A percentile compares a stretch with the other conserved stretches of the same genome.
Conservation (phyloP, 2,888 invertebrate species). For the Mesorhabditis sp. region DNA sequence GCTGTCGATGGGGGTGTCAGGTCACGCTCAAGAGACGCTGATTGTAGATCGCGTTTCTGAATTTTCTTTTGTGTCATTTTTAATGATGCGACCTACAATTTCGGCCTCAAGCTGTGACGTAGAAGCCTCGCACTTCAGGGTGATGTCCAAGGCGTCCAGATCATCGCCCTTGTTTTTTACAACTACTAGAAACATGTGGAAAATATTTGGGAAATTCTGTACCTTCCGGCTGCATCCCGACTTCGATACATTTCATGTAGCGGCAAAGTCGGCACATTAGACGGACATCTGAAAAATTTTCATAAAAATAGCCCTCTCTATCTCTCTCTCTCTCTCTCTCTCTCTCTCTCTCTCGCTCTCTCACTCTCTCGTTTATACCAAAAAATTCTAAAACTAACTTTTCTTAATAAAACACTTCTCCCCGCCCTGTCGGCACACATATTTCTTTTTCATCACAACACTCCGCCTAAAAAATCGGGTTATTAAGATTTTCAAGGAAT, state of each 20-base stretch:
- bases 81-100: not conserved
- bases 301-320: not conserved
- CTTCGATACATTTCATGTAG: not conserved
- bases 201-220: not conserved
- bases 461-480: slow-evolving; percentile 7
- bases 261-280: slow-evolving; percentile 1
- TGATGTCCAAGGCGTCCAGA: not conserved
- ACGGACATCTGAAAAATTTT: not conserved
- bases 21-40: not conserved
- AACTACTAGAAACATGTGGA: not conserved
- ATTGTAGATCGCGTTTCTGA: not conserved
- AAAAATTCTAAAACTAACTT: not conserved
- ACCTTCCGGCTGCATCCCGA: not conserved
- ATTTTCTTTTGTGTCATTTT: not conserved
- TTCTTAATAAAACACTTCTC: slow-evolving; percentile 22
- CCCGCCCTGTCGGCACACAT: slow-evolving; percentile 26
- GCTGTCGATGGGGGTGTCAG: not conserved
- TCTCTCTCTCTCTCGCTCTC: no score
- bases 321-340: not conserved
- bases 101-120: not conserved
- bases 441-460: slow-evolving; percentile 26
- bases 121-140: not conserved
- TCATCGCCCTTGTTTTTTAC: not conserved
- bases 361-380: no score
- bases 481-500: not conserved